Percentiles rank a stretch among this genome's conserved stretches.
Conservation (phyloP, 2,113 vertebrate species). For the Clarias batrachus region DNA sequence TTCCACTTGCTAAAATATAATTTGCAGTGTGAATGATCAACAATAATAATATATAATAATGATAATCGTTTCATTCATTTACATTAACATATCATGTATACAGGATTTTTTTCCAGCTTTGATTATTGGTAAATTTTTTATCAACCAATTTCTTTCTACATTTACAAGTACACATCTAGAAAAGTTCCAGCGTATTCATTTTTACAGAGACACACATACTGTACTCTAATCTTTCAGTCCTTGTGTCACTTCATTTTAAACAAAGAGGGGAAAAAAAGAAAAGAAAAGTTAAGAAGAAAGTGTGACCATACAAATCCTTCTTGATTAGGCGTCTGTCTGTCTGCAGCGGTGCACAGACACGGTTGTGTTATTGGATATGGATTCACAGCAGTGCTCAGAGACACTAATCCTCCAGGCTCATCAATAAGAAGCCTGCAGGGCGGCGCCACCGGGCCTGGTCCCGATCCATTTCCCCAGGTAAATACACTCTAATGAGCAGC, state of each 20-base stretch:
- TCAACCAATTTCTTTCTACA: neutral
- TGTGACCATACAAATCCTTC: neutral
- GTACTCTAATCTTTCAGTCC: neutral
- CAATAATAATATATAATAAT: too few relatives aligned
- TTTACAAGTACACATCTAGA: neutral
- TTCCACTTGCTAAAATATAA: too few relatives aligned
- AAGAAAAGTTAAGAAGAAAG: neutral
- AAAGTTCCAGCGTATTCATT: neutral
- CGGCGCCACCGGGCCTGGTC: slow-evolving; percentile 6
- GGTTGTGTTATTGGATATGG: slow-evolving; percentile 44
- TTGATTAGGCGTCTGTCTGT: neutral
- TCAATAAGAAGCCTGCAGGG: slow-evolving; percentile 59
- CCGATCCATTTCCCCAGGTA: slow-evolving; percentile 76
- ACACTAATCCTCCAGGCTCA: slow-evolving; percentile 60
- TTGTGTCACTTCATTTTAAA: neutral
- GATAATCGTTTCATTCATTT: too few relatives aligned
- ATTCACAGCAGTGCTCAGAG: slow-evolving; percentile 57
- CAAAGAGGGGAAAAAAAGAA: neutral
- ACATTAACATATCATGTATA: too few relatives aligned
- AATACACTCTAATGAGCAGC: slow-evolving; percentile 90
- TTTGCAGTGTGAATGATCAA: too few relatives aligned
- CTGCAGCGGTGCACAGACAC: slow-evolving; percentile 11
- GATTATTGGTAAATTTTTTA: neutral
- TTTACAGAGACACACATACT: too few relatives aligned
- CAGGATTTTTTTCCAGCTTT: too few relatives aligned